phyloP scores from a whole-genome alignment of 2,113 vertebrate species.

The Xenotilapia longispinis region DNA sequence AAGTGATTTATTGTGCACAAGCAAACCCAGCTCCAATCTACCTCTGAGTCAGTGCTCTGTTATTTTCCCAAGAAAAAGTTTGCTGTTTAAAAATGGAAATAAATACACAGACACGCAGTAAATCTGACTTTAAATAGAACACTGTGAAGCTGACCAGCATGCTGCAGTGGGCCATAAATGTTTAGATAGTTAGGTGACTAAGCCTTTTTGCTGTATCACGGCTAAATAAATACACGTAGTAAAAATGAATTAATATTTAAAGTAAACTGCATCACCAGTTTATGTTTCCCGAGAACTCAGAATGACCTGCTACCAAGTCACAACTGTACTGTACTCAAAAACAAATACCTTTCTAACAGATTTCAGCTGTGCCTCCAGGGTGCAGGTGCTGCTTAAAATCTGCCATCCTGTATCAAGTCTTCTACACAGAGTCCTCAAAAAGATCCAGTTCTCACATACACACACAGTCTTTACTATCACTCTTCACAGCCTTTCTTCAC shows the following conservation, averaged over 20 bases:
- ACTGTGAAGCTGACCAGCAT: not conserved
- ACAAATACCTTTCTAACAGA: conserved; percentile 12
- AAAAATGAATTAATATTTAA: not conserved
- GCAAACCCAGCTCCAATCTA: not conserved
- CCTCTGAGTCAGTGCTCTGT: not conserved
- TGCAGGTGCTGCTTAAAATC: not conserved
- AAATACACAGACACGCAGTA: conserved; percentile 3
- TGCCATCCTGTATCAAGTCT: not conserved
- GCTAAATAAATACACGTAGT: conserved; percentile 4
- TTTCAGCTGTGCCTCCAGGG: not conserved
- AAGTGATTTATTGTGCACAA: conserved; percentile 28
- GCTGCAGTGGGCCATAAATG: not conserved
- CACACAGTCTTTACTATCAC: not conserved
- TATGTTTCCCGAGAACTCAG: not conserved
- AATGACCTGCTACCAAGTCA: not conserved
- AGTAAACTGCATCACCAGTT: not conserved
- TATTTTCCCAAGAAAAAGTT: not conserved
- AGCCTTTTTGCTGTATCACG: not conserved
- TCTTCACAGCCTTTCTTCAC: not conserved
- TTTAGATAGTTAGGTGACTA: not conserved
- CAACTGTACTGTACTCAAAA: not conserved
- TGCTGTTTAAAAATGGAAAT: conserved; percentile 13
- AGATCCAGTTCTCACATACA: not conserved
- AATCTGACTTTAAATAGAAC: not conserved
- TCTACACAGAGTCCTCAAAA: not conserved